Evolutionary conservation across 2,113 vertebrate genomes (phyloP).

Genomic region (Bucco capensis): DNA sequence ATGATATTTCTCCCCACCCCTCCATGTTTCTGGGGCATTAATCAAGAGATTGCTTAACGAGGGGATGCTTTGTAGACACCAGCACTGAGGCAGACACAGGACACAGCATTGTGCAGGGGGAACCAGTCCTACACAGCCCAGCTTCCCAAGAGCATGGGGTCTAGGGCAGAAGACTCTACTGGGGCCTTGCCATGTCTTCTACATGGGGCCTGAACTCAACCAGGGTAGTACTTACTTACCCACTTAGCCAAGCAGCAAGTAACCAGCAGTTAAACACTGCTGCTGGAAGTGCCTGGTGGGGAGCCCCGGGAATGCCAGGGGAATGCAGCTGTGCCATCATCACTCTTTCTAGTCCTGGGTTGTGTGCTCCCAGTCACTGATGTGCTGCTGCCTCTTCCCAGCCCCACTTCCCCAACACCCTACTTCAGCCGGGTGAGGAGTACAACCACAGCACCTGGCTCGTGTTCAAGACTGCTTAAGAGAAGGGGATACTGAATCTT

Average conservation of each 20-base stretch:
- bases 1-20: rapidly evolving
- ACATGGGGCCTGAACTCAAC: not conserved
- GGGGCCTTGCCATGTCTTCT: not conserved
- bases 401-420: slow-evolving; percentile 81
- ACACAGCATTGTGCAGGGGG: rapidly evolving
- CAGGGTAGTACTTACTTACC: rapidly evolving
- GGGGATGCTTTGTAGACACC: not conserved
- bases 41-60: not conserved
- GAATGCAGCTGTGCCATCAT: not conserved
- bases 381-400: slow-evolving; percentile 42
- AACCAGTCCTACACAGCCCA: not conserved
- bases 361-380: not conserved
- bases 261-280: not conserved
- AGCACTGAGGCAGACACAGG: not conserved
- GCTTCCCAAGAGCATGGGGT: not conserved
- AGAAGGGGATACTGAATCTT: not conserved
- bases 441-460: slow-evolving; percentile 84
- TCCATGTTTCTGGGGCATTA: not conserved
- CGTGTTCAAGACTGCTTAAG: slow-evolving; percentile 73
- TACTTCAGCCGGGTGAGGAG: slow-evolving; percentile 82
- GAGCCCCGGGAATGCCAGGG: not conserved
- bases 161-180: not conserved
- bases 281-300: not conserved
- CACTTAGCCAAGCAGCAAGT: not conserved
- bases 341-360: rapidly evolving